Evolutionary conservation across 2,113 vertebrate genomes (phyloP).

Genomic region (Herpetotheres cachinnans): DNA sequence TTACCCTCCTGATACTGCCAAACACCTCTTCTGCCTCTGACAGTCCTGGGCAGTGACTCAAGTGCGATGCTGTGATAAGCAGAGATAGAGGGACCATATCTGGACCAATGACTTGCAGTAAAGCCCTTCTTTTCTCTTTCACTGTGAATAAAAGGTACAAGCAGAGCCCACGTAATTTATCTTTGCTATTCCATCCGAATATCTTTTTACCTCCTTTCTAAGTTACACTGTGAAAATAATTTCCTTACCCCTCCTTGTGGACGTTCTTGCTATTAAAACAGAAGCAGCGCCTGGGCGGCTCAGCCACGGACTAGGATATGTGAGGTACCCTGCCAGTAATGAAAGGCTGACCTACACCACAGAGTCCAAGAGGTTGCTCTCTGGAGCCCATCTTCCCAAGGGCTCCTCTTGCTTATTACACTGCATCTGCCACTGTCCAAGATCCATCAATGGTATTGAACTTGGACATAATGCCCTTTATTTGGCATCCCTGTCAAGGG

Average conservation of each 20-base stretch:
- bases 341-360: background rate
- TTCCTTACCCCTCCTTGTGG: background rate
- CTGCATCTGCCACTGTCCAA: background rate
- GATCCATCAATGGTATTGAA: fast-evolving
- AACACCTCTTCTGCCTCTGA: background rate
- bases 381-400: background rate
- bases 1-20: background rate
- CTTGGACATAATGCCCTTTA: background rate
- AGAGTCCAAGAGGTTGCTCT: background rate
- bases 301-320: background rate
- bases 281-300: background rate
- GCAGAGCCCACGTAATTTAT: background rate
- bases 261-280: background rate
- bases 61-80: background rate
- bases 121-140: background rate
- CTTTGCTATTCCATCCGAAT: background rate
- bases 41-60: background rate
- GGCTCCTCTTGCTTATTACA: background rate
- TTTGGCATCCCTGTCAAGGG: background rate
- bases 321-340: background rate
- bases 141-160: background rate
- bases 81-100: background rate
- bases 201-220: background rate
- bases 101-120: background rate
- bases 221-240: background rate